These are phyloP conservation scores for Fragum whitleyi DNA, from an alignment of 2,888 invertebrate species.

Conservation along the genomic window DNA sequence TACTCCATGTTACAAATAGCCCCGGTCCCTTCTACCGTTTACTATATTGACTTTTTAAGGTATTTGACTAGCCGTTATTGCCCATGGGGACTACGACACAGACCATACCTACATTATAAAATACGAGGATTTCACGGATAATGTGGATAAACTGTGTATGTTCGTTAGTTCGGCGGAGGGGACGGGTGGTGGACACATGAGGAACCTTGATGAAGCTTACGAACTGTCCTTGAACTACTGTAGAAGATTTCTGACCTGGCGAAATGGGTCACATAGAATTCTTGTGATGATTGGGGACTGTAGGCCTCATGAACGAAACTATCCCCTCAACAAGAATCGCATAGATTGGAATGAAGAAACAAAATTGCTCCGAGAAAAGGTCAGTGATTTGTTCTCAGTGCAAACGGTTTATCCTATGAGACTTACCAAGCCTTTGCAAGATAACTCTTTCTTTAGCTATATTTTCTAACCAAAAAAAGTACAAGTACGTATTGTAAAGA, in stretches of 20 bases:
- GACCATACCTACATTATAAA: constrained; percentile 12
- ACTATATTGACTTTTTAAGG: too few relatives aligned
- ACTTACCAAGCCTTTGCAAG: too few relatives aligned
- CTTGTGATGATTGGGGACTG: constrained; percentile 44
- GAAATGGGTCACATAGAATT: constrained; percentile 19
- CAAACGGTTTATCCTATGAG: too few relatives aligned
- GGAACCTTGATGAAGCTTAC: constrained; percentile 36
- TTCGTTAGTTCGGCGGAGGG: constrained; percentile 29
- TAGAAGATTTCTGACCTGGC: constrained; percentile 25
- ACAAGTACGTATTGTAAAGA: too few relatives aligned
- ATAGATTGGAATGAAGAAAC: constrained; percentile 36
- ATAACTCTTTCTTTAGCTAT: too few relatives aligned
- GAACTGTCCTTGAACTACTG: constrained; percentile 34
- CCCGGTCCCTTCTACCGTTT: too few relatives aligned
- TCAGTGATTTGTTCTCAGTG: too few relatives aligned
- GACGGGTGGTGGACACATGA: constrained; percentile 19
- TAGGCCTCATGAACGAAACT: constrained; percentile 36
- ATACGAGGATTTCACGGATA: constrained; percentile 36
- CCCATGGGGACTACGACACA: constrained; percentile 12
- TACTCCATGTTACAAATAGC: too few relatives aligned
- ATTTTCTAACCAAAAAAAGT: too few relatives aligned
- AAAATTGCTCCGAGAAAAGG: constrained; percentile 21
- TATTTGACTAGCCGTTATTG: constrained; percentile 12
- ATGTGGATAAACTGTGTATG: constrained; percentile 22
- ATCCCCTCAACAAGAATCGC: constrained; percentile 15